These are phyloP conservation scores for Drosophila trichaetosa DNA, from an alignment of 2,888 invertebrate genomes.

Conservation along the genomic window DNA sequence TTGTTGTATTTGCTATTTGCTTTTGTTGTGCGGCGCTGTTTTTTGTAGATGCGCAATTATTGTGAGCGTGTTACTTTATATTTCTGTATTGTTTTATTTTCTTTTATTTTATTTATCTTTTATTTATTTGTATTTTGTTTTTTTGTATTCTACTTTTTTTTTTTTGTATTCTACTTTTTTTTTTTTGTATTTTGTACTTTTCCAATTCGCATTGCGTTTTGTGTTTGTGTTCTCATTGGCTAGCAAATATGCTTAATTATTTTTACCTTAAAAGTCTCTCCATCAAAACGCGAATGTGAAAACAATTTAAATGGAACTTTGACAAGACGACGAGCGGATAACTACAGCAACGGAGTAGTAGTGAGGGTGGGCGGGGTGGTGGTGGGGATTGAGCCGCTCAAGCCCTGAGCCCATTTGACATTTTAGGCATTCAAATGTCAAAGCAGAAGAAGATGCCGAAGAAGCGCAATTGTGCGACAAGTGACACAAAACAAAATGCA, in stretches of 20 bases:
- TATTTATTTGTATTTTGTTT: conserved; percentile 32
- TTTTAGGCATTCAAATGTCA: conserved; percentile 72
- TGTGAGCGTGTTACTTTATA: conserved; percentile 78
- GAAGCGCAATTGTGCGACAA: conserved; percentile 51
- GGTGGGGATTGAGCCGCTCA: conserved; percentile 5
- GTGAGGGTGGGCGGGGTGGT: background rate
- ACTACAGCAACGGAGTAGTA: background rate
- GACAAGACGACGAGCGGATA: conserved; percentile 11
- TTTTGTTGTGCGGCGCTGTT: conserved; percentile 59
- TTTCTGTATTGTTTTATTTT: conserved; percentile 63
- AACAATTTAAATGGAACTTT: conserved; percentile 62
- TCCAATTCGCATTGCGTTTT: conserved; percentile 71
- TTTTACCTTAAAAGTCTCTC: conserved; percentile 80
- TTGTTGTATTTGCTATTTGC: conserved; percentile 59
- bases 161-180: conserved; percentile 13
- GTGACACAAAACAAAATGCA: conserved; percentile 58
- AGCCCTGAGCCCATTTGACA: conserved; percentile 78
- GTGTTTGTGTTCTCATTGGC: conserved; percentile 51
- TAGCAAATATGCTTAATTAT: conserved; percentile 81
- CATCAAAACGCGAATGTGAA: conserved; percentile 74
- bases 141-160: conserved; percentile 11
- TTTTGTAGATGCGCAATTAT: conserved; percentile 81
- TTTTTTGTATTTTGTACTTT: conserved; percentile 53
- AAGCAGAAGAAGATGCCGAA: conserved; percentile 18
- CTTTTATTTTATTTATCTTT: conserved; percentile 54